A percentile compares a stretch with the other conserved stretches of the same genome.
phyloP scores from a whole-genome alignment of 2,797 vertebrate species.

The Bufotes viridis region DNA sequence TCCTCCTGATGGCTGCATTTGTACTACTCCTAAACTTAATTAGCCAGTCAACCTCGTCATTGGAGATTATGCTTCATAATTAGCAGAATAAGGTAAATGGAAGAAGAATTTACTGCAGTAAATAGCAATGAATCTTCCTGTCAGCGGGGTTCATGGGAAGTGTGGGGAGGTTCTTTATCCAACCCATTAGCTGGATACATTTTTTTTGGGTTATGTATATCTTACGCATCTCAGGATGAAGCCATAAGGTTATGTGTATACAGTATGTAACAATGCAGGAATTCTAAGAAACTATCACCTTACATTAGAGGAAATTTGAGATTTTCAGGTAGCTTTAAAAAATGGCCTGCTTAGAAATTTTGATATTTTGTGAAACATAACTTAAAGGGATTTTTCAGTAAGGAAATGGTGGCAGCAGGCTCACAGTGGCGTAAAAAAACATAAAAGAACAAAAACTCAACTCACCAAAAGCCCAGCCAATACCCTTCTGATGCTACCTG shows the following conservation, averaged over 20 bases:
- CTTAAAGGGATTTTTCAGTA: too few species aligned
- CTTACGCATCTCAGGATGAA: too few species aligned
- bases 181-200: slow-evolving; percentile 17
- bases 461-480: too few species aligned
- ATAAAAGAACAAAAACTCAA: too few species aligned
- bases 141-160: slow-evolving; percentile 1
- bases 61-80: neutral
- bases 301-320: neutral
- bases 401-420: too few species aligned
- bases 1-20: slow-evolving; percentile 38
- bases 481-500: too few species aligned
- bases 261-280: neutral
- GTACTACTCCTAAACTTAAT: slow-evolving; percentile 41
- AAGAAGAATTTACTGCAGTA: slow-evolving; percentile 37
- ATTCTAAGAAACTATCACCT: neutral
- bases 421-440: too few species aligned
- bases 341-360: neutral
- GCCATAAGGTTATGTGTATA: neutral
- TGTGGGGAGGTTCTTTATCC: neutral
- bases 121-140: slow-evolving; percentile 27
- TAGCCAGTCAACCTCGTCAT: slow-evolving; percentile 2
- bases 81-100: slow-evolving; percentile 20
- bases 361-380: neutral
- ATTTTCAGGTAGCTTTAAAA: neutral
- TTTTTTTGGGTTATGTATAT: neutral